Conservation (phyloP, 2,888 invertebrate species). For the Asteroscopus sphinx region DNA sequence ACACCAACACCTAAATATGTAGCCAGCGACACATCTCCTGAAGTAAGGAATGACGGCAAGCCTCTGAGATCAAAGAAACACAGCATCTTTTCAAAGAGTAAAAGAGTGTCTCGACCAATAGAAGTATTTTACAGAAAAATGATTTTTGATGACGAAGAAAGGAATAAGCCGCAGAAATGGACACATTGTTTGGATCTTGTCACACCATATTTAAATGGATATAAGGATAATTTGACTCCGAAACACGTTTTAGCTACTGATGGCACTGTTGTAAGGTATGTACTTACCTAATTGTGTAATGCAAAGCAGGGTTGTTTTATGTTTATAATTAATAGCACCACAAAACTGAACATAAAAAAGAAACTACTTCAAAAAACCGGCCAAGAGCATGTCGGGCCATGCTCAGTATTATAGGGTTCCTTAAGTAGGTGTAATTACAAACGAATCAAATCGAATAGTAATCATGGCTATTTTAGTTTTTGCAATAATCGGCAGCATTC, state of each 20-base stretch:
- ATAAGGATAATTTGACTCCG: constrained; percentile 46
- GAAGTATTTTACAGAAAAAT: constrained; percentile 60
- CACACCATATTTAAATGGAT: constrained; percentile 65
- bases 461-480: no score
- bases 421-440: no score
- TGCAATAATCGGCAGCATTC: no score
- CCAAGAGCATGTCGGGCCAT: no score
- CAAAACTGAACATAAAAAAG: no score
- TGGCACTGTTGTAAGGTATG: not conserved
- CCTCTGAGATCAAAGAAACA: not conserved
- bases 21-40: not conserved
- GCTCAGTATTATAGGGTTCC: no score
- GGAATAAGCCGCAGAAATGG: constrained; percentile 53
- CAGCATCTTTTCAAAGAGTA: not conserved
- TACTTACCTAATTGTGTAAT: not conserved
- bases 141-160: constrained; percentile 18
- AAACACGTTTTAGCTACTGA: not conserved
- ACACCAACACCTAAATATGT: constrained; percentile 4
- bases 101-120: not conserved
- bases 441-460: no score
- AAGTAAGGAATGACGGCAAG: not conserved
- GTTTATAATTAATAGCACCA: no score
- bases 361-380: no score
- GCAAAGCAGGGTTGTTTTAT: no score
- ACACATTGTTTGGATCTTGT: constrained; percentile 54